A percentile compares a stretch with the other conserved stretches of the same genome.
Conservation (phyloP, 2,797 vertebrate species). For the Macroramphosus scolopax region DNA sequence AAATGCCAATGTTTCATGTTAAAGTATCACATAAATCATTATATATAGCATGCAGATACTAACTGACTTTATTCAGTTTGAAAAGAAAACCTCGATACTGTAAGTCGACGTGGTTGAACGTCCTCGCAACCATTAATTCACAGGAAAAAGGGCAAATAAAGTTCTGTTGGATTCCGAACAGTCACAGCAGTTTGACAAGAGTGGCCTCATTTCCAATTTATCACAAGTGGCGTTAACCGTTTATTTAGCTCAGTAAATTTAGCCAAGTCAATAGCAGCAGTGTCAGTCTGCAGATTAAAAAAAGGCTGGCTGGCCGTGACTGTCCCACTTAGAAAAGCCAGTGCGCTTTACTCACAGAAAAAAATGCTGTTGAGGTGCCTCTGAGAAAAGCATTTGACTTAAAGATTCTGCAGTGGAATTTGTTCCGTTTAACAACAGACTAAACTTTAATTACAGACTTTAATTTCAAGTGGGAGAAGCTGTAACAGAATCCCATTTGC, state of each 20-base stretch:
- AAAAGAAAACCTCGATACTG: too few relatives aligned
- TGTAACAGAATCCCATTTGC: too few relatives aligned
- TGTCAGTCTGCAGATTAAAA: slow-evolving; percentile 43
- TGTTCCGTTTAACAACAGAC: too few relatives aligned
- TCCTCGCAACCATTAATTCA: too few relatives aligned
- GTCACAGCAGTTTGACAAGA: slow-evolving; percentile 17
- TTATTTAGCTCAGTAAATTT: slow-evolving; percentile 56
- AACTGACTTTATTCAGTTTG: too few relatives aligned
- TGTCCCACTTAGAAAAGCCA: slow-evolving; percentile 36
- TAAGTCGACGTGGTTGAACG: too few relatives aligned
- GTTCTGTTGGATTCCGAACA: slow-evolving; percentile 28
- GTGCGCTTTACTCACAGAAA: slow-evolving; percentile 18
- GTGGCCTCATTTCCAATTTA: slow-evolving; percentile 40
- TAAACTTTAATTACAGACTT: too few relatives aligned
- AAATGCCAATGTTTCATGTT: too few relatives aligned
- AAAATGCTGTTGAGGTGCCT: slow-evolving; percentile 5
- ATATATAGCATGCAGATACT: too few relatives aligned
- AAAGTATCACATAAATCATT: too few relatives aligned
- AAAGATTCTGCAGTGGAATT: neutral
- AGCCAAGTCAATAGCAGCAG: slow-evolving; percentile 46
- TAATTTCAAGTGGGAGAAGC: too few relatives aligned
- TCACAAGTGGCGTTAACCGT: slow-evolving; percentile 44
- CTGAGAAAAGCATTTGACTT: slow-evolving; percentile 5
- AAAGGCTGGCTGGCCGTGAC: slow-evolving; percentile 22
- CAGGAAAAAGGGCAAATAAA: slow-evolving; percentile 22